A percentile compares a stretch with the other conserved stretches of the same genome.
Conservation (phyloP, 2,113 vertebrate genomes). For the Cettia cetti region DNA sequence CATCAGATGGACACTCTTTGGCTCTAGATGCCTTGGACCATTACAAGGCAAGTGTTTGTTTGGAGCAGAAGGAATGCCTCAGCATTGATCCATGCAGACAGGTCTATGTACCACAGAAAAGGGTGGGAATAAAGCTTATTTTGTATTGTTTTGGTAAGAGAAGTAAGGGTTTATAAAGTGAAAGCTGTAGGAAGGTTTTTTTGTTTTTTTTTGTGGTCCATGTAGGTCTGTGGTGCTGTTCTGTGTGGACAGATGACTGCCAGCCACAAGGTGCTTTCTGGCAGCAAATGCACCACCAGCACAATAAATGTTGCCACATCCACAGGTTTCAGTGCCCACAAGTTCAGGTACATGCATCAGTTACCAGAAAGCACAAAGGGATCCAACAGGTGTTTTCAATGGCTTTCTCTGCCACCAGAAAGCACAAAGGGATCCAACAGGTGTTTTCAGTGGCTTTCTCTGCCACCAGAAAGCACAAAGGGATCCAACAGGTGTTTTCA, state of each 20-base stretch:
- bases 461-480: neutral
- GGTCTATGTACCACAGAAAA: neutral
- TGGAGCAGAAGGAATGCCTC: neutral
- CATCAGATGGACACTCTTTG: slow-evolving; percentile 83
- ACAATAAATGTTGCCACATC: neutral
- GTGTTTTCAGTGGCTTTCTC: neutral
- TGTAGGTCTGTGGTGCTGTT: neutral
- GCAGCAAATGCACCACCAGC: neutral
- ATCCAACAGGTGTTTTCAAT: neutral
- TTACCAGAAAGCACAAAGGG: neutral
- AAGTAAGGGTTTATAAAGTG: neutral
- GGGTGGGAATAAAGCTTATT: neutral
- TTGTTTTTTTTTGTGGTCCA: neutral
- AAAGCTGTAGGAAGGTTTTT: neutral
- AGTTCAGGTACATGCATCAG: neutral
- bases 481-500: neutral
- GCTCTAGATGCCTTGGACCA: slow-evolving; percentile 93
- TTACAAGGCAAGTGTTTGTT: slow-evolving; percentile 84
- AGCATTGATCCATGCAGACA: neutral
- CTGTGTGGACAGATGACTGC: neutral
- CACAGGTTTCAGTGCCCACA: neutral
- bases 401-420: neutral
- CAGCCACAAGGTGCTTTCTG: neutral
- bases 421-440: neutral
- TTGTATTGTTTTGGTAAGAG: neutral